Base-by-base conservation (phyloP, 1,140 invertebrate species). In the Latrodectus geometricus region DNA sequence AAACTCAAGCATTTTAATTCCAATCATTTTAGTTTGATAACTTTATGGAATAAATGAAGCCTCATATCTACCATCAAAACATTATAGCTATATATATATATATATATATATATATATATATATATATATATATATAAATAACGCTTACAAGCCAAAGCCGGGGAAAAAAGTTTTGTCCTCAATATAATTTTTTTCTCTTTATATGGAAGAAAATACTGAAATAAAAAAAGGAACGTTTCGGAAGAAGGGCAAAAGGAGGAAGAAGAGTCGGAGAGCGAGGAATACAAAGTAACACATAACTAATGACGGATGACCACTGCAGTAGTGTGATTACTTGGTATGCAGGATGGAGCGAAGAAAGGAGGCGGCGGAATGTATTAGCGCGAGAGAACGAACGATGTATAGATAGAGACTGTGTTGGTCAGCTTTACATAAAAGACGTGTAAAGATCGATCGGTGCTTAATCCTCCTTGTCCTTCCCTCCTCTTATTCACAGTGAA, bases 351-450 rank as follows among this genome's bases (percentile, higher is more conserved):
- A 73, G 20, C 21, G 79, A 73, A 61, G 54, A 54, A 9, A 5
- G n/a, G 79, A 35, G 79, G 17, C 8, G 54, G 76, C 15, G 21
- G 56, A 48, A 68, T 56, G 75, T 56, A 65, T 77, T 56, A 74
- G 48, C 49, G 61, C n/a, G 52, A 77, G 11, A 70, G 78, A 50
- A 9, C 48, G 73, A 66, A 56, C n/a, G 61, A 86, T 86, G 85
- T 79, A 86, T 86, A 86, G 85, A 86, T 86, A 80, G 54, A 86
- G 85, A 80, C 52, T 86, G 85, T 86, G 85, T 74, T 80, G 85
- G 85, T 86, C 85, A 86, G 85, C 85, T 86, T 86, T 86, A 86
- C 85, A 86, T 86, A 86, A 86, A 86, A 80, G 85, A 86, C 85
- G 85, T 74, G 85, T 86, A 79, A 86, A 80, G 85, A 86, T 86